Conservation (phyloP, 2,797 vertebrate genomes). For the Bryconaethiops microstoma region DNA sequence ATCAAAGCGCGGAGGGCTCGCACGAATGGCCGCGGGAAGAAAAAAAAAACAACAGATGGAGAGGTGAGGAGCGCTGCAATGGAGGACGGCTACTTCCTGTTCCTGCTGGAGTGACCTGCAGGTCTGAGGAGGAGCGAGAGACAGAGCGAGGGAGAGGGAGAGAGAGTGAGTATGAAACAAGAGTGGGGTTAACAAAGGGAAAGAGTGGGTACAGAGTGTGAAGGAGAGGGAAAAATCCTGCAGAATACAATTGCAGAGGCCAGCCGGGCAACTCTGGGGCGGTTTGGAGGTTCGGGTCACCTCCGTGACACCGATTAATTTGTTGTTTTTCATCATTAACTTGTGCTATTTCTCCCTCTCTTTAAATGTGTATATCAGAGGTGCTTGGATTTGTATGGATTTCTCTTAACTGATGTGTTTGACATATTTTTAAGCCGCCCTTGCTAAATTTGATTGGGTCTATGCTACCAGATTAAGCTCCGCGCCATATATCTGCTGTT, state of each 20-base stretch:
- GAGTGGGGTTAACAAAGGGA: slow-evolving; percentile 29
- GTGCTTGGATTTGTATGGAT: slow-evolving; percentile 6
- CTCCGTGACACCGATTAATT: slow-evolving; percentile 37
- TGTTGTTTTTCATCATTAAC: slow-evolving; percentile 14
- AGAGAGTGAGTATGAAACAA: slow-evolving; percentile 51
- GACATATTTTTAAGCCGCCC: slow-evolving; percentile 1
- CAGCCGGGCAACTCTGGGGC: slow-evolving; percentile 31
- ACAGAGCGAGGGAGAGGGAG: slow-evolving; percentile 38
- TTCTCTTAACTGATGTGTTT: slow-evolving; percentile 33
- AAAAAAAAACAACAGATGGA: slow-evolving; percentile 36
- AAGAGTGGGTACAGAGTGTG: slow-evolving; percentile 28
- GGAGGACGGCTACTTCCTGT: slow-evolving; percentile 58
- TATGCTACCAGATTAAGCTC: neutral
- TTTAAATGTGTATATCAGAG: slow-evolving; percentile 6
- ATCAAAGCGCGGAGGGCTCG: slow-evolving; percentile 52
- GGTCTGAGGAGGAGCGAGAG: slow-evolving; percentile 55
- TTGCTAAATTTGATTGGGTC: neutral
- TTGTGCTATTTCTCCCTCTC: slow-evolving; percentile 26
- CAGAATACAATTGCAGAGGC: slow-evolving; percentile 27
- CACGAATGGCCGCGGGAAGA: slow-evolving; percentile 7
- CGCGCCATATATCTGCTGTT: neutral
- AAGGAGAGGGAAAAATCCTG: slow-evolving; percentile 35
- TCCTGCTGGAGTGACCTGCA: slow-evolving; percentile 56
- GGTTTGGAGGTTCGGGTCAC: slow-evolving; percentile 47
- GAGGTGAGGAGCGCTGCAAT: slow-evolving; percentile 49